Conservation (phyloP, 2,797 vertebrate genomes). For the Labroides dimidiatus region DNA sequence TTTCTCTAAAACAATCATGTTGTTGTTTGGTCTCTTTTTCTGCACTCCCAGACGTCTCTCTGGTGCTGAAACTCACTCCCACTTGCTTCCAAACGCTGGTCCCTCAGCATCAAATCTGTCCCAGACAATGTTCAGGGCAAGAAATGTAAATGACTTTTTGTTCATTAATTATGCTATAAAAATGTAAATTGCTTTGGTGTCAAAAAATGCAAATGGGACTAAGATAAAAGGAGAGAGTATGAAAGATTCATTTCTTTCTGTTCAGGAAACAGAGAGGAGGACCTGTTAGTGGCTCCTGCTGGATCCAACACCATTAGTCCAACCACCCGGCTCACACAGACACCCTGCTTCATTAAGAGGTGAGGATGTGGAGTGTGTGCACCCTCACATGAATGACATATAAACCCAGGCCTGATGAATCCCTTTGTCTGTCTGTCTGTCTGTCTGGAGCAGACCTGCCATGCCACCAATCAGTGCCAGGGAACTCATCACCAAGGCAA, state of each 20-base stretch:
- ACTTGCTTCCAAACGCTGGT: constrained; percentile 58
- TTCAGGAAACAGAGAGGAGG: constrained; percentile 54
- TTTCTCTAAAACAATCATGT: constrained; percentile 48
- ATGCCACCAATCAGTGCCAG: constrained; percentile 57
- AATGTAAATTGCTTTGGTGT: constrained; percentile 87
- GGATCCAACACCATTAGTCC: constrained; percentile 59
- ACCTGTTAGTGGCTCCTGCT: constrained; percentile 55
- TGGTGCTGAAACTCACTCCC: constrained; percentile 56
- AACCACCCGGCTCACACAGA: constrained; percentile 41
- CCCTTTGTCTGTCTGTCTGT: constrained; percentile 9
- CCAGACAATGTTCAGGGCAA: constrained; percentile 67
- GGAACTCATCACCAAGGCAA: constrained; percentile 72
- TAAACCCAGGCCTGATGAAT: constrained; percentile 45
- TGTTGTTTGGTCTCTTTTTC: constrained; percentile 45
- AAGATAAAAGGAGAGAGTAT: constrained; percentile 85
- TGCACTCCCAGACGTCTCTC: constrained; percentile 47
- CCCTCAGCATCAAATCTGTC: constrained; percentile 65
- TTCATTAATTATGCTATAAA: constrained; percentile 90
- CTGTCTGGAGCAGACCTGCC: constrained; percentile 55
- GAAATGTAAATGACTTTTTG: constrained; percentile 84
- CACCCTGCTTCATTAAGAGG: constrained; percentile 62
- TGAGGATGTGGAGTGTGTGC: constrained; percentile 43
- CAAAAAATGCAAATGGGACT: constrained; percentile 85
- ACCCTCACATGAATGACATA: constrained; percentile 32
- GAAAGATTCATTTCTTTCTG: constrained; percentile 82